Evolutionary conservation across 2,113 vertebrate genomes (phyloP).

Genomic region (Psittacus erithacus): DNA sequence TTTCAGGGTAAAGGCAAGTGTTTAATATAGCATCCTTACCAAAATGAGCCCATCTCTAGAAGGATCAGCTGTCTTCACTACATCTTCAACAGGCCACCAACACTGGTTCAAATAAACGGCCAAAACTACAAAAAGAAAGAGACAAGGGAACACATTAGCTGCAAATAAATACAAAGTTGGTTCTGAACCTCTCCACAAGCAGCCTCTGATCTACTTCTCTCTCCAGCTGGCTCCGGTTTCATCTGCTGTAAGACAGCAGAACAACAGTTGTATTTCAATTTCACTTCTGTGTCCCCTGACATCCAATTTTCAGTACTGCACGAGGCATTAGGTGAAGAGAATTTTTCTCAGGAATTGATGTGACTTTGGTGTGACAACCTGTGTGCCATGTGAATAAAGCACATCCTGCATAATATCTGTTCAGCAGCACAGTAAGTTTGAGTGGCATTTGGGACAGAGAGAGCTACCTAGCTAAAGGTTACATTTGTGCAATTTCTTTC

Average conservation of each 20-base stretch:
- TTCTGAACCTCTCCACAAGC: not conserved
- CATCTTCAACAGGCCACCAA: constrained; percentile 86
- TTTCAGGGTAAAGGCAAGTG: not conserved
- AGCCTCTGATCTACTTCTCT: not conserved
- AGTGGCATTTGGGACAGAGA: not conserved
- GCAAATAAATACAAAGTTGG: not conserved
- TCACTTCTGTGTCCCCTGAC: not conserved
- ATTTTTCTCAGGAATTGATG: not conserved
- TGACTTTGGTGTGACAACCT: not conserved
- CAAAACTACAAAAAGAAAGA: constrained; percentile 74
- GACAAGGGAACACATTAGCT: not conserved
- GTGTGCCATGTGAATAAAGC: not conserved
- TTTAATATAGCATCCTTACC: constrained; percentile 64
- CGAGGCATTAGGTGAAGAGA: not conserved
- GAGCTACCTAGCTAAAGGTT: not conserved
- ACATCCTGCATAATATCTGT: not conserved
- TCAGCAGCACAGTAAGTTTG: not conserved
- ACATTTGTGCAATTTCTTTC: not conserved
- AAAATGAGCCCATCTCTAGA: constrained; percentile 79
- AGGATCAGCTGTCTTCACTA: constrained; percentile 79
- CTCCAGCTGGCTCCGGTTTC: not conserved
- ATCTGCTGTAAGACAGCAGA: not conserved
- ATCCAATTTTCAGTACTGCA: not conserved
- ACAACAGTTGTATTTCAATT: not conserved
- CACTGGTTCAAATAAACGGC: constrained; percentile 80